phyloP scores from a whole-genome alignment of 2,797 vertebrate genomes.

The Propithecus perrieri region DNA sequence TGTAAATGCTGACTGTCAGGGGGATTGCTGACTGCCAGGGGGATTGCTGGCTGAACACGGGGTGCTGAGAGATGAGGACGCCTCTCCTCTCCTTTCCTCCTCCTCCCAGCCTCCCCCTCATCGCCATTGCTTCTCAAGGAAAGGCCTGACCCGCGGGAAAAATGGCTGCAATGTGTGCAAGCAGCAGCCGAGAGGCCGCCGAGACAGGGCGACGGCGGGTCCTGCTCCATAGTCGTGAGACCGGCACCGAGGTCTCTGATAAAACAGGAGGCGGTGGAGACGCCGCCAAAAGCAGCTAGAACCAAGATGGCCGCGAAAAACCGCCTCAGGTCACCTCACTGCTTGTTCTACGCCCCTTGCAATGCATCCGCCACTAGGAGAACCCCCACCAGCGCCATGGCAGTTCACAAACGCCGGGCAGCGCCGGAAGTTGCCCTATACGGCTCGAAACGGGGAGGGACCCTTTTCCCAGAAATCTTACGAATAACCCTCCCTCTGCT shows the following conservation, averaged over 20 bases:
- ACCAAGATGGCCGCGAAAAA: background rate
- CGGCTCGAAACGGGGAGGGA: background rate
- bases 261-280: background rate
- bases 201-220: background rate
- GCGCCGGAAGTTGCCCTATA: background rate
- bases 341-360: background rate
- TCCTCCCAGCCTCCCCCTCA: background rate
- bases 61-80: accelerated
- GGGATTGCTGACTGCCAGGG: background rate
- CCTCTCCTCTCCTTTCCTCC: background rate
- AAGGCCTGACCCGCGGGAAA: background rate
- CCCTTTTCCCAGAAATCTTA: background rate
- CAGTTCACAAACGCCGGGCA: background rate
- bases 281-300: background rate
- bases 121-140: background rate
- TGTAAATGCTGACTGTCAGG: background rate
- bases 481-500: background rate
- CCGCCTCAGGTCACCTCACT: background rate
- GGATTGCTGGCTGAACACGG: background rate
- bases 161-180: background rate
- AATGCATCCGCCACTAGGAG: background rate
- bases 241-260: background rate
- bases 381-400: background rate
- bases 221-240: too few relatives aligned
- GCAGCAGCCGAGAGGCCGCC: background rate